phyloP scores from a whole-genome alignment of 2,797 vertebrate genomes.

The Choloepus didactylus region DNA sequence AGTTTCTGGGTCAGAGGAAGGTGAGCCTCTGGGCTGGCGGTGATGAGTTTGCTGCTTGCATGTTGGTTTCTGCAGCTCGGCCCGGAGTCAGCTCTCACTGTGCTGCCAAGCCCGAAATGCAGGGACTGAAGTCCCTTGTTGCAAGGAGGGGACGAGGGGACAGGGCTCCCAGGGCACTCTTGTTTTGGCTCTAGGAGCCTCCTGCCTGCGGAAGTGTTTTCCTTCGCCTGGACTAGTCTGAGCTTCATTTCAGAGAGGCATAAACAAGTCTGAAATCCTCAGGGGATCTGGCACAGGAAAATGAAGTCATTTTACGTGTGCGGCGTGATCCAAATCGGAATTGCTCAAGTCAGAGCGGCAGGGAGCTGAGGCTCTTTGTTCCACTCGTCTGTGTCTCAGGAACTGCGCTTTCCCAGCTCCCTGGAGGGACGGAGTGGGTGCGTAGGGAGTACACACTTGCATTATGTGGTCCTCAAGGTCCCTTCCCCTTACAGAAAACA shows the following conservation, averaged over 20 bases:
- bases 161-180: neutral
- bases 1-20: neutral
- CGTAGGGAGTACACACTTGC: slow-evolving; percentile 76
- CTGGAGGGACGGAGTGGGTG: slow-evolving; percentile 69
- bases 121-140: slow-evolving; percentile 65
- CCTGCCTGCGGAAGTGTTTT: slow-evolving; percentile 63
- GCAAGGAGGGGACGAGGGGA: too few species aligned
- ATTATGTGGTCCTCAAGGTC: slow-evolving; percentile 33
- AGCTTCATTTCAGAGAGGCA: slow-evolving; percentile 61
- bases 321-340: slow-evolving; percentile 60
- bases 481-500: slow-evolving; percentile 58
- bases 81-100: neutral
- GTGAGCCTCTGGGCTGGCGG: neutral
- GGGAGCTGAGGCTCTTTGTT: slow-evolving; percentile 78
- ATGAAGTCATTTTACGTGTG: slow-evolving; percentile 80
- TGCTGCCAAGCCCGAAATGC: slow-evolving; percentile 1
- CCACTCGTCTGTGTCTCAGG: slow-evolving; percentile 29
- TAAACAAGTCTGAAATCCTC: slow-evolving; percentile 73
- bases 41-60: neutral
- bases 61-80: neutral
- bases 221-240: slow-evolving; percentile 11
- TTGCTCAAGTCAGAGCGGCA: slow-evolving; percentile 63
- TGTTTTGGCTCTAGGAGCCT: slow-evolving; percentile 53
- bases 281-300: slow-evolving; percentile 80
- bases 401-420: slow-evolving; percentile 54